These are phyloP conservation scores for Luidia sarsii DNA, from an alignment of 53 echinoderm and acorn worm species.

Conservation along the genomic window DNA sequence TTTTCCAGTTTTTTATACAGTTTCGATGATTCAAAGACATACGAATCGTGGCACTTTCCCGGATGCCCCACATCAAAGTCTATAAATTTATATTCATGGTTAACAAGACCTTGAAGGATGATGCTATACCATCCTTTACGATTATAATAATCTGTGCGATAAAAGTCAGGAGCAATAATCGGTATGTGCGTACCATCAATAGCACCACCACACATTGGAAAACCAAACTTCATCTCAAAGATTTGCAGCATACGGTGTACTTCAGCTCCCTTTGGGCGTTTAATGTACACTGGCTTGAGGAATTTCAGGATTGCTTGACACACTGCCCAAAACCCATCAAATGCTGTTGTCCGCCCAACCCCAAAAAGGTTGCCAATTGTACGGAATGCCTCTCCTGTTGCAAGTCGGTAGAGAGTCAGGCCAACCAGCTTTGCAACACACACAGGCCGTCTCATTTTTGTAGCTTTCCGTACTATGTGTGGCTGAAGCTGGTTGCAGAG, in stretches of 20 bases:
- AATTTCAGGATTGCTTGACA: background rate
- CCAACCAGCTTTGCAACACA: background rate
- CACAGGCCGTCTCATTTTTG: constrained; percentile 16
- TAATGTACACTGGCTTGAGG: constrained; percentile 19
- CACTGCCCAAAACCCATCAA: constrained; percentile 23
- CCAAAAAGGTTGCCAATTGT: constrained; percentile 38
- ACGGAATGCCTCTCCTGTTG: constrained; percentile 28
- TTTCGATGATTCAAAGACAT: constrained; percentile 32
- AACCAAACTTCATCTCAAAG: constrained; percentile 32
- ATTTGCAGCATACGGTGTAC: constrained; percentile 24
- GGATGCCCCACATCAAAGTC: constrained; percentile 44
- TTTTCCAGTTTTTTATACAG: constrained; percentile 10
- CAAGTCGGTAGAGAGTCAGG: constrained; percentile 22
- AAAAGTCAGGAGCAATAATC: constrained; percentile 17
- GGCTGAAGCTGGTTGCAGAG: constrained; percentile 20
- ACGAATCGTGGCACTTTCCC: constrained; percentile 44
- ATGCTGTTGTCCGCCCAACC: constrained; percentile 19
- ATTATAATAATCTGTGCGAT: constrained; percentile 31
- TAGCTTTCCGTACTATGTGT: background rate
- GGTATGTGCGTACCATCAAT: constrained; percentile 22
- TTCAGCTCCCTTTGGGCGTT: constrained; percentile 29
- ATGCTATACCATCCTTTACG: constrained; percentile 45
- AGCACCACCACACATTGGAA: constrained; percentile 42
- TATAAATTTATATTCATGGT: constrained; percentile 35
- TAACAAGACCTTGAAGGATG: constrained; percentile 35